Base-by-base conservation (phyloP, 2,797 vertebrate species). In the Cossypha polioptera region DNA sequence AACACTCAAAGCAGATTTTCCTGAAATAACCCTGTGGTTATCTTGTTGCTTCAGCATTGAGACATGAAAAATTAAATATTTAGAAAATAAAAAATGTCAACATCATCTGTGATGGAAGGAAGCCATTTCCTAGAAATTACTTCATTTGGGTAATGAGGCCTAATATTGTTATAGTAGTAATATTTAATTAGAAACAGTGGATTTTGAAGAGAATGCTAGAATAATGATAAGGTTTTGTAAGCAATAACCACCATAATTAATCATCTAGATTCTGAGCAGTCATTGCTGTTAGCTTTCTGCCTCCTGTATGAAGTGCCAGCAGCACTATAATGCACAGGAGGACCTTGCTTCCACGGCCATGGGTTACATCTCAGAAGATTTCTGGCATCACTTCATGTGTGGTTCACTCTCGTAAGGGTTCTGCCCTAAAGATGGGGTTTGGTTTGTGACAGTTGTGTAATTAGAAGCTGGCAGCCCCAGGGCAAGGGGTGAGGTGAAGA, bases 1-100 rank as follows among this genome's bases (percentile, higher is more conserved):
- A 76, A 40, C 15, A 50, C 51, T 93, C 55, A 43, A 90, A 75
- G 9, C 21, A 71, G 42, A 61, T 87, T 73, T 93, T 86, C 22
- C 55, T 90, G 24, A 84, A 67, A 55, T 69, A 77, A 55, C 28
- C 13, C 20, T 83, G 43, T 68, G 24, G 59, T 78, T 93, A 29
- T 92, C 92, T 55, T 90, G 40, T 93, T 67, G 58, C 33, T 92
- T 88, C 40, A 90, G 33, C 33, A 43, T 84, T 92, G 69, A 82
- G 36, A 76, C 59, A 25, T 82, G 45, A 79, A 65, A 85, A 88
- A 76, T 42, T 58, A 84, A 61, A 68, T 66, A 55, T 7, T 72
- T 66, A 17, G 9, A 62, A 74, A 63, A 69, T 36, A 38, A 59
- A 74, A 80, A 55, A 61, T 16, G 3, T 40, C 16, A 29, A 4